Evolutionary conservation across 2,797 vertebrate species (phyloP), one percentile per base, ranked within the genome.

Genomic region (Xenops minutus): DNA sequence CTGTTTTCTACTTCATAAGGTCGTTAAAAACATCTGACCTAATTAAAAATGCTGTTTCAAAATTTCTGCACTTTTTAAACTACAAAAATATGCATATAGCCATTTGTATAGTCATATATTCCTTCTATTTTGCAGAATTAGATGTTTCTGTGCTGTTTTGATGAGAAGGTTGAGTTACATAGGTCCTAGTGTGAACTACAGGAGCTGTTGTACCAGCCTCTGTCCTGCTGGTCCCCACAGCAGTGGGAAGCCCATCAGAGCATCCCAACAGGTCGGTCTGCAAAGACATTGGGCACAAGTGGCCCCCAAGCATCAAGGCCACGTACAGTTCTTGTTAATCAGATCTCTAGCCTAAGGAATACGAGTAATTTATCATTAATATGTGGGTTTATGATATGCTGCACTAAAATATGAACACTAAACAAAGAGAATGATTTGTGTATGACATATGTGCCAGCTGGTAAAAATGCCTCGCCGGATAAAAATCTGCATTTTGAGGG

Each of bases 391-490:
- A 87, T 3, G 79, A 94, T 92, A 97, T 37, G 93, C 63, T 94
- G 92, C 79, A 23, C 82, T 98, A 97, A 95, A 89, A 95, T 88
- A 94, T 1, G 83, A 80, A 43, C 36, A 39, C 97, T 97, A 97
- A 96, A 96, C 74, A 88, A 90, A 95, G 77, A 92, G 91, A 95
- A 88, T 8, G 83, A n/a, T 67, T 94, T 1, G 4, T 52, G 59
- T 67, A 9, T 55, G 79, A 95, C 67, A 55, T 88, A 94, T 6
- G 43, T 67, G 89, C 94, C 96, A 96, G 92, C 89, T 90, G 95
- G 94, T 96, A 96, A 78, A 92, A 94, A 89, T 37, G 69, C 91
- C 61, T 92, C 83, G 39, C 88, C 22, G 92, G 95, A 81, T 83
- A 96, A 95, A 92, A 95, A 91, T 10, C 71, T 91, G 76, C 56